Evolutionary conservation across 2,113 vertebrate genomes (phyloP).

Genomic region (Tyto alba): DNA sequence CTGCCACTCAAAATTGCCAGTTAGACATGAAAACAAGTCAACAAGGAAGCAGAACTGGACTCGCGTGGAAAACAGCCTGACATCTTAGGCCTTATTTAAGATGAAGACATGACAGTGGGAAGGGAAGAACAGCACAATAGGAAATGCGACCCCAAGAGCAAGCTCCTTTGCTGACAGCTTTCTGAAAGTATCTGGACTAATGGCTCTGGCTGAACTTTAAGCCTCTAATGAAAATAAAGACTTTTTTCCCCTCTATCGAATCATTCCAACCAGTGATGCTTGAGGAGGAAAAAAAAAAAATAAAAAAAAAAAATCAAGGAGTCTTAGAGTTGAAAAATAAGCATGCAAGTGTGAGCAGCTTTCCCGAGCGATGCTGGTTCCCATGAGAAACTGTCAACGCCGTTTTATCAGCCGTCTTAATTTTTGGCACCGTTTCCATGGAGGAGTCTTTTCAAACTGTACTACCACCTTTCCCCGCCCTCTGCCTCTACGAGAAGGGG

Average conservation of each 20-base stretch:
- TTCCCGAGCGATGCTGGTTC: not conserved
- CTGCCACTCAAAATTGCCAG: not conserved
- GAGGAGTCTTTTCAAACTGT: not conserved
- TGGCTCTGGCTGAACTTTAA: not conserved
- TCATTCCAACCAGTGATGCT: not conserved
- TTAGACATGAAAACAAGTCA: not conserved
- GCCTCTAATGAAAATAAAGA: not conserved
- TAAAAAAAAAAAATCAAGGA: not conserved
- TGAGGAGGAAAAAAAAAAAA: no score
- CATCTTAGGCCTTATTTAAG: not conserved
- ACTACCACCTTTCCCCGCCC: not conserved
- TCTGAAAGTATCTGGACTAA: not conserved
- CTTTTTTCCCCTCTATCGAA: not conserved
- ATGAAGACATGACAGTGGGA: not conserved
- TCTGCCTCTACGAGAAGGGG: not conserved
- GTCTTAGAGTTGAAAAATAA: rapidly evolving
- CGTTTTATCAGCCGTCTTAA: not conserved
- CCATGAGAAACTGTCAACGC: not conserved
- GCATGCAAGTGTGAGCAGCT: not conserved
- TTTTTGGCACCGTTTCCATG: not conserved
- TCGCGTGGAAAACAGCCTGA: not conserved
- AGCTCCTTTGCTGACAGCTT: not conserved
- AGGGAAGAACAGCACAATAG: not conserved
- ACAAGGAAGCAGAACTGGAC: not conserved
- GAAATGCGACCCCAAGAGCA: not conserved